A percentile compares a stretch with the other conserved stretches of the same genome.
Evolutionary conservation across 1,140 invertebrate genomes (phyloP).

Genomic region (Apis dorsata): DNA sequence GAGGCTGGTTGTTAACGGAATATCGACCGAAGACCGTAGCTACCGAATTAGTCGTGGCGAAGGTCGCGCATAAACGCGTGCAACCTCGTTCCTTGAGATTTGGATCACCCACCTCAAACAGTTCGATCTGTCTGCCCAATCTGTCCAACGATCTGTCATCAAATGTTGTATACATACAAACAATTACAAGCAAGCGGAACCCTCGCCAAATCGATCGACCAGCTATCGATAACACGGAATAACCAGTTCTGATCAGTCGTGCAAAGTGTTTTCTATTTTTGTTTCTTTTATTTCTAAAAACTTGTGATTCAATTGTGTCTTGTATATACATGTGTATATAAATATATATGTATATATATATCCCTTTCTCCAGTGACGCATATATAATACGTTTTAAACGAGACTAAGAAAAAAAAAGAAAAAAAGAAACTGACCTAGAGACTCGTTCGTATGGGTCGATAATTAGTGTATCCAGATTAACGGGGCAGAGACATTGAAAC

Average conservation of each 20-base stretch:
- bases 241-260: not conserved
- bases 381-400: not conserved
- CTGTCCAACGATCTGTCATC: not conserved
- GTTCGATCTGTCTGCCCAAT: no score
- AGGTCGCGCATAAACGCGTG: conserved; percentile 41
- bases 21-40: conserved; percentile 49
- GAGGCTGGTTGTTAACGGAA: conserved; percentile 37
- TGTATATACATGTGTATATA: no score
- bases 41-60: conserved; percentile 49
- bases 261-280: not conserved
- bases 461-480: conserved; percentile 22
- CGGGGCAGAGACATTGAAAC: conserved; percentile 45
- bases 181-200: not conserved
- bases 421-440: no score
- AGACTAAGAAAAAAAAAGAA: not conserved
- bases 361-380: not conserved
- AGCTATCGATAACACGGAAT: not conserved
- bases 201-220: not conserved
- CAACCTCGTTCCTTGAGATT: not conserved
- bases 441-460: not conserved
- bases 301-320: not conserved
- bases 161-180: not conserved
- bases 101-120: not conserved
- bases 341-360: no score
- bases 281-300: not conserved